These are phyloP conservation scores for Montifringilla adamsi DNA, from an alignment of 2,113 vertebrate species.

Conservation along the genomic window DNA sequence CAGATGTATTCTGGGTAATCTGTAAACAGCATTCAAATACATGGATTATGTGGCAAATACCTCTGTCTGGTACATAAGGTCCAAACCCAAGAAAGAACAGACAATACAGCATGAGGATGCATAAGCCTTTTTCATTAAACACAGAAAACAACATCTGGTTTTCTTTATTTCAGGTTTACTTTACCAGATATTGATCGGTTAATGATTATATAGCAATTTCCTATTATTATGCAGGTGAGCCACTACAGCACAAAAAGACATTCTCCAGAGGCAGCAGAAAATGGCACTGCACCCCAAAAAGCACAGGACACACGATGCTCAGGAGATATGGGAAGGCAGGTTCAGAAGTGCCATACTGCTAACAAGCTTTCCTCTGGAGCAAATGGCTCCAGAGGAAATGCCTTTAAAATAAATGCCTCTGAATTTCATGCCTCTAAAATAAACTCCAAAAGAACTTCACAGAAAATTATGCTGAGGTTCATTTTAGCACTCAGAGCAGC, in stretches of 20 bases:
- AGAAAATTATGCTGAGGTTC: neutral
- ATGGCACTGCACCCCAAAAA: neutral
- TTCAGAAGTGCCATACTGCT: neutral
- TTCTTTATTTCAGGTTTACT: conserved; percentile 28
- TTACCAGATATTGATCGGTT: conserved; percentile 10
- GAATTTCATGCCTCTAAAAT: neutral
- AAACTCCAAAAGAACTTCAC: neutral
- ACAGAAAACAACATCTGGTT: conserved; percentile 57
- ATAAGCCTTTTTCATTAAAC: conserved; percentile 50
- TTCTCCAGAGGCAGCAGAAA: neutral
- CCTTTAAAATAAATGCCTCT: neutral
- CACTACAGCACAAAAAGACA: neutral
- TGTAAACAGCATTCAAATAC: neutral
- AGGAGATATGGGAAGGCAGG: neutral
- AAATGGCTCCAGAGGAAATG: neutral
- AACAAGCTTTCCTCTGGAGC: neutral
- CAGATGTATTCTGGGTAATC: neutral
- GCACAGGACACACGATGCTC: neutral
- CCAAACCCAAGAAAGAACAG: neutral
- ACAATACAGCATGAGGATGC: neutral
- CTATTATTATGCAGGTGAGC: conserved; percentile 6
- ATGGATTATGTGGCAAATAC: neutral
- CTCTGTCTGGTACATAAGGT: neutral
- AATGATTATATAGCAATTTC: conserved; percentile 34
- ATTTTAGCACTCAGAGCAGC: neutral